Conservation (phyloP, 2,797 vertebrate species). For the Lacerta bilineata region DNA sequence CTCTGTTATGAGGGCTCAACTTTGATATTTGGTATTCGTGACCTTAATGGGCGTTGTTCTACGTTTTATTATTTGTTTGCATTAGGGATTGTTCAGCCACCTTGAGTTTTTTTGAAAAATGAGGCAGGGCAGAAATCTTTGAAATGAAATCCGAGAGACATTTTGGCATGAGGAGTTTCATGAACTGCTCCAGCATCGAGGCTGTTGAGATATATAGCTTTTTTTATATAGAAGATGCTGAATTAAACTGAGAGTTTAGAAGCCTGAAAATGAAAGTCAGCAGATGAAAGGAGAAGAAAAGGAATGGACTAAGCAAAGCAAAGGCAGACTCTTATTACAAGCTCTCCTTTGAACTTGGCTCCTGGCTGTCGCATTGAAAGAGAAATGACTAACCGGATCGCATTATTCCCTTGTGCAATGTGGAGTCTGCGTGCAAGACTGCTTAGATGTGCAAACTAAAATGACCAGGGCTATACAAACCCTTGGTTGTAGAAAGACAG, state of each 20-base stretch:
- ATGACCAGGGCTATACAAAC: neutral
- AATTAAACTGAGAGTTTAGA: constrained; percentile 10
- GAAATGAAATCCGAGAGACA: neutral
- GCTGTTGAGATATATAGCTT: neutral
- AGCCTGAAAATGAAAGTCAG: neutral
- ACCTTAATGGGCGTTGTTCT: too few relatives aligned
- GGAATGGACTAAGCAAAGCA: neutral
- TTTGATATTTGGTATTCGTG: too few relatives aligned
- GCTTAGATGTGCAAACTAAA: neutral
- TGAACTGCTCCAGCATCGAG: neutral
- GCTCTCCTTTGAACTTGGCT: constrained; percentile 7
- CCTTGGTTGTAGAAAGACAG: neutral
- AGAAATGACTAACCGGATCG: neutral
- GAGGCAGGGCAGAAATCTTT: too few relatives aligned
- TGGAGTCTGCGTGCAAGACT: neutral
- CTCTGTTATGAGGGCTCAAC: too few relatives aligned
- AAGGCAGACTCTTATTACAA: constrained; percentile 2
- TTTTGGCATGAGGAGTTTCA: neutral
- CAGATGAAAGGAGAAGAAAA: constrained; percentile 8
- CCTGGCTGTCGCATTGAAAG: constrained; percentile 9
- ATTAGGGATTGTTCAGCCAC: too few relatives aligned
- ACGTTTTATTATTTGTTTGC: too few relatives aligned
- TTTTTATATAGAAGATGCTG: constrained; percentile 1
- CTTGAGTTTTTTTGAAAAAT: too few relatives aligned
- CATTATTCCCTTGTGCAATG: neutral